Evolutionary conservation across 2,888 invertebrate genomes (phyloP).

Genomic region (Julus scanicus): DNA sequence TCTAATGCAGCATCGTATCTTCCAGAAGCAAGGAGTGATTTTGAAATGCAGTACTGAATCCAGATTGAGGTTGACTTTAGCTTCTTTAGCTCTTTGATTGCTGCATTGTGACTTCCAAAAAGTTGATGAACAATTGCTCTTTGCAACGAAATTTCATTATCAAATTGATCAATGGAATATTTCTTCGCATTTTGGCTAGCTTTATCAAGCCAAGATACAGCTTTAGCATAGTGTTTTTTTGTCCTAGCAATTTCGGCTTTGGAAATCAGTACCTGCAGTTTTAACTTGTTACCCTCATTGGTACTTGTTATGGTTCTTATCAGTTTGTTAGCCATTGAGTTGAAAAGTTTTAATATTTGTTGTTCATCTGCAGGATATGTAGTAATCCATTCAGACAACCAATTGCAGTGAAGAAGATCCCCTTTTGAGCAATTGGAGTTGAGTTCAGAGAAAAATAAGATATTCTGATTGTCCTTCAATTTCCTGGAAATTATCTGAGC

Average conservation of each 20-base stretch:
- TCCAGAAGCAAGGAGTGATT: not conserved
- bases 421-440: not conserved
- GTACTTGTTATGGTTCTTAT: not conserved
- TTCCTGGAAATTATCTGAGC: not conserved
- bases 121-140: slow-evolving; percentile 18
- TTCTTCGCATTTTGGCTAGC: not conserved
- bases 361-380: not conserved
- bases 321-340: not conserved
- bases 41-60: not conserved
- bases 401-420: not conserved
- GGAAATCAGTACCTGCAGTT: not conserved
- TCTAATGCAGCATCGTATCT: not conserved
- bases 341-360: not conserved
- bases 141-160: not conserved
- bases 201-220: not conserved
- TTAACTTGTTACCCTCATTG: not conserved
- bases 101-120: not conserved
- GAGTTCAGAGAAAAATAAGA: not conserved
- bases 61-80: not conserved
- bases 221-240: not conserved
- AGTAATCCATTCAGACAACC: not conserved
- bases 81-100: not conserved
- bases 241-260: not conserved
- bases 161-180: not conserved
- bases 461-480: not conserved